Evolutionary conservation across 2,113 vertebrate genomes (phyloP).

Genomic region (Cavia porcellus): DNA sequence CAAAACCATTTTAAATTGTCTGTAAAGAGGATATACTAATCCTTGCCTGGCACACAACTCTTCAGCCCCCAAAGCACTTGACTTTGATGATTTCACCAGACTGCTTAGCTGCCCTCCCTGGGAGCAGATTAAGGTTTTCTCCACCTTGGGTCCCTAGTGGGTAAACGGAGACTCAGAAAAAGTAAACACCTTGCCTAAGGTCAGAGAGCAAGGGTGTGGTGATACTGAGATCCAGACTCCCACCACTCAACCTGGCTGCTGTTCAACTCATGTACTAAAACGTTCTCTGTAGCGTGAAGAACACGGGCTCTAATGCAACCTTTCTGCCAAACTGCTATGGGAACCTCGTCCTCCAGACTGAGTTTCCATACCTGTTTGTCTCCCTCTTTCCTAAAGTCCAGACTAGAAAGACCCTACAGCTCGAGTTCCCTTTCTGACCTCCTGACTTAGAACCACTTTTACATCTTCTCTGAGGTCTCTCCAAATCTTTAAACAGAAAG

Average conservation of each 20-base stretch:
- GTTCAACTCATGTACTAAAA: neutral
- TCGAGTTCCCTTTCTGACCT: neutral
- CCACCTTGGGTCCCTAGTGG: neutral
- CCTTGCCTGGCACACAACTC: neutral
- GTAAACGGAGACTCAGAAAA: neutral
- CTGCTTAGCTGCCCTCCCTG: neutral
- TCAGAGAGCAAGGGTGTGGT: neutral
- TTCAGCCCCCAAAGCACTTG: neutral
- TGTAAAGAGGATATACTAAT: neutral
- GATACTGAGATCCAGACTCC: neutral
- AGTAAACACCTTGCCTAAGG: neutral
- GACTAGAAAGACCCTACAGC: too few relatives aligned
- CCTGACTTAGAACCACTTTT: neutral
- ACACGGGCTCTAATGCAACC: neutral
- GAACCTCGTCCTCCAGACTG: neutral
- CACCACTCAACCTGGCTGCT: neutral
- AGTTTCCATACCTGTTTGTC: neutral
- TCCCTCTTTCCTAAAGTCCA: neutral
- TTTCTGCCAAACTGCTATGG: neutral
- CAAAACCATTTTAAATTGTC: slow-evolving; percentile 21
- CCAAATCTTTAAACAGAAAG: slow-evolving; percentile 37
- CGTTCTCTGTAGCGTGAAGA: neutral
- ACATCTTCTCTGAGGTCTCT: neutral
- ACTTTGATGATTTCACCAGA: neutral
- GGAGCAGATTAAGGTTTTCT: neutral